Conservation (phyloP, 1,140 invertebrate genomes). For the Periplaneta americana region DNA sequence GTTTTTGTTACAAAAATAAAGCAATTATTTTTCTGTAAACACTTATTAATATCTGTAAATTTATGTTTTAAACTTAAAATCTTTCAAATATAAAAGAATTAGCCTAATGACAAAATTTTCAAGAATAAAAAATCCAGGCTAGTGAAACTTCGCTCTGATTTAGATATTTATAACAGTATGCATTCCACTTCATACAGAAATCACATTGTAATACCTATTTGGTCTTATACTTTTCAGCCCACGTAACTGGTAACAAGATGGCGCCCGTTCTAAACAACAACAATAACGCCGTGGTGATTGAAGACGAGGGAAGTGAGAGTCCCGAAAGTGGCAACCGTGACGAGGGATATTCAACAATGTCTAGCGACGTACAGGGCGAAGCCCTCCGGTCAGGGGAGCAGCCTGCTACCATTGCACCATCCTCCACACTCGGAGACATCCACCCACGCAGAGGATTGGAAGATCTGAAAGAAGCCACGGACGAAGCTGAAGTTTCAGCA, state of each 20-base stretch:
- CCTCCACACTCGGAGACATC: not conserved
- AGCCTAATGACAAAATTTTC: too few relatives aligned
- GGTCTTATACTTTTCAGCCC: too few relatives aligned
- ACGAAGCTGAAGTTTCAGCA: conserved; percentile 30
- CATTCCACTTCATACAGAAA: too few relatives aligned
- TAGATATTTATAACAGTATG: too few relatives aligned
- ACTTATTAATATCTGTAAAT: too few relatives aligned
- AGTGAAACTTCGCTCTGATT: too few relatives aligned
- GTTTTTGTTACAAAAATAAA: too few relatives aligned
- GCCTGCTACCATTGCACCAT: conserved; percentile 16
- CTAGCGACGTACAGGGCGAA: conserved; percentile 75
- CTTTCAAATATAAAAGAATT: too few relatives aligned
- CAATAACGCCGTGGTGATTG: conserved; percentile 31
- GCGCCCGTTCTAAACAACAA: conserved; percentile 5
- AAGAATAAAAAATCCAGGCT: too few relatives aligned
- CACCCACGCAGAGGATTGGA: conserved; percentile 43
- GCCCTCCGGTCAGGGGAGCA: conserved; percentile 43
- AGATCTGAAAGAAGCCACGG: conserved; percentile 65
- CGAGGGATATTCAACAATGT: conserved; percentile 87
- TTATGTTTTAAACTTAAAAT: too few relatives aligned
- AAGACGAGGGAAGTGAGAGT: conserved; percentile 55
- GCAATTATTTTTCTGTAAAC: too few relatives aligned
- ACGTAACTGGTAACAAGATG: conserved; percentile 5
- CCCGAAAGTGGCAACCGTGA: conserved; percentile 71
- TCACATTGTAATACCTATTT: too few relatives aligned